These are phyloP conservation scores for Gadopsis marmoratus DNA, from an alignment of 2,797 vertebrate species.

Conservation along the genomic window DNA sequence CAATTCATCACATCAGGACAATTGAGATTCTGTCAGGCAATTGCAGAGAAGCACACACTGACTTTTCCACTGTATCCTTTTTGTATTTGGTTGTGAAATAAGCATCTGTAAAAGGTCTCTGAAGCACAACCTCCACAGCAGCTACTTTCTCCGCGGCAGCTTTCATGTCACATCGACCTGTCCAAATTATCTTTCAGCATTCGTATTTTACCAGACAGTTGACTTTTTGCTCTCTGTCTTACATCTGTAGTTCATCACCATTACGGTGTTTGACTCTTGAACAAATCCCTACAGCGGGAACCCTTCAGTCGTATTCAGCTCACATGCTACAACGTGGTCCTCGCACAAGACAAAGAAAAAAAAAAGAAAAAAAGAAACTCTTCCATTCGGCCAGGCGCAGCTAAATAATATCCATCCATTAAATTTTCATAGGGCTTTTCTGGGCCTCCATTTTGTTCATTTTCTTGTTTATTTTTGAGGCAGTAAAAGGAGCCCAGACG, in stretches of 20 bases:
- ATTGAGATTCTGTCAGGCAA: not conserved
- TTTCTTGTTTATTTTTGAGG: constrained; percentile 76
- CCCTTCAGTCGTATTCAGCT: constrained; percentile 28
- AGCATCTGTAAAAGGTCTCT: constrained; percentile 7
- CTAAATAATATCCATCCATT: constrained; percentile 74
- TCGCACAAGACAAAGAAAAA: not conserved
- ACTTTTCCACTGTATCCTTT: not conserved
- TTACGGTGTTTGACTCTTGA: constrained; percentile 14
- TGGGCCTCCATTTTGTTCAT: constrained; percentile 64
- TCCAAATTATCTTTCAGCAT: constrained; percentile 16
- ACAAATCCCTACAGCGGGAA: constrained; percentile 28
- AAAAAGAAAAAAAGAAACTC: not conserved
- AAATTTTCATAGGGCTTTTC: constrained; percentile 74
- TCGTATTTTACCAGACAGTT: constrained; percentile 33
- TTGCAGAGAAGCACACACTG: not conserved
- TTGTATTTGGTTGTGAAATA: constrained; percentile 9
- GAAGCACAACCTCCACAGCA: constrained; percentile 11
- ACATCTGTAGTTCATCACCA: constrained; percentile 44
- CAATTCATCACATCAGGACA: not conserved
- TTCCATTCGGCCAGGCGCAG: constrained; percentile 51
- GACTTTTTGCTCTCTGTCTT: constrained; percentile 36
- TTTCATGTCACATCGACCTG: not conserved
- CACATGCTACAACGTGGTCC: constrained; percentile 11
- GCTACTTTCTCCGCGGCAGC: not conserved
- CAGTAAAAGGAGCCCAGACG: constrained; percentile 54